These are phyloP conservation scores for Gymnogyps californianus DNA, from an alignment of 2,113 vertebrate genomes.

Conservation along the genomic window DNA sequence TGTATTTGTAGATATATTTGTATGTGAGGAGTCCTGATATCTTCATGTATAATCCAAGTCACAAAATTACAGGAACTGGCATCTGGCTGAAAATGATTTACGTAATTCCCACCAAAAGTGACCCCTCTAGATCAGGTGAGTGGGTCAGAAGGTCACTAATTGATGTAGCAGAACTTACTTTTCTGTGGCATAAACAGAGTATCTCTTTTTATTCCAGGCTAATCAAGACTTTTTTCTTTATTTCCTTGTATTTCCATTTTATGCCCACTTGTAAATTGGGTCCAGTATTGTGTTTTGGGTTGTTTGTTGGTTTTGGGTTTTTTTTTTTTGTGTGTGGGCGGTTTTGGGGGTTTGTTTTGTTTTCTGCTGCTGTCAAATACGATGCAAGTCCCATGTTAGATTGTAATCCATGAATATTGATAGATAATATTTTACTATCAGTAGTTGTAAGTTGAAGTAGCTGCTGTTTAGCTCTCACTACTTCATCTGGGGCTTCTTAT, in stretches of 20 bases:
- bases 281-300: neutral
- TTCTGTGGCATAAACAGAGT: neutral
- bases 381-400: neutral
- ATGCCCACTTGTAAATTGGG: neutral
- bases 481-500: neutral
- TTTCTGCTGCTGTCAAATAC: neutral
- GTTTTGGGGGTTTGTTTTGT: neutral
- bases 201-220: neutral
- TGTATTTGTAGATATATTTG: neutral
- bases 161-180: neutral
- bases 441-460: neutral
- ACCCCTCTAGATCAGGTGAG: neutral
- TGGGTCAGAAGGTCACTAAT: neutral
- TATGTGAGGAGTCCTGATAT: neutral
- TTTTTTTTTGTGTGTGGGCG: accelerated
- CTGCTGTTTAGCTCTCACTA: neutral
- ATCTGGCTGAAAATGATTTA: neutral
- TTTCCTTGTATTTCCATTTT: neutral
- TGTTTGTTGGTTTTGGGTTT: neutral
- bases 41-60: neutral
- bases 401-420: neutral
- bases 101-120: neutral
- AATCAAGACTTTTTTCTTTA: neutral
- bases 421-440: neutral
- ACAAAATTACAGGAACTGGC: neutral